A percentile compares a stretch with the other conserved stretches of the same genome.
Evolutionary conservation across 2,113 vertebrate genomes (phyloP).

Genomic region (Cheirogaleus medius): DNA sequence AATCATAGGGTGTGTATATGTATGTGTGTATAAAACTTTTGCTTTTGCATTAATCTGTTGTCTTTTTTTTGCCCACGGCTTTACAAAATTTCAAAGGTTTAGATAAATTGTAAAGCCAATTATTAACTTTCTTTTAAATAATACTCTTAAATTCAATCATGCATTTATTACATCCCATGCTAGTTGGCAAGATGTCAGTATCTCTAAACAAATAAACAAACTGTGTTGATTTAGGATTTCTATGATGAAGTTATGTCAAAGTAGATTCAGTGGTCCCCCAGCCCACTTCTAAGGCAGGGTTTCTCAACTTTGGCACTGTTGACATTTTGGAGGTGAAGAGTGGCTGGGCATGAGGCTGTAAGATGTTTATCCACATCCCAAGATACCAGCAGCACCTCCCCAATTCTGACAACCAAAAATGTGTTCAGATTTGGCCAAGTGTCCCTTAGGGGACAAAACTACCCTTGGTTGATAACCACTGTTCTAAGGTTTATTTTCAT

Average conservation of each 20-base stretch:
- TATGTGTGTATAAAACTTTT: background rate
- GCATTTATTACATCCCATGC: background rate
- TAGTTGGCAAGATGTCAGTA: background rate
- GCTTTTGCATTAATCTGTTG: background rate
- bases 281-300: background rate
- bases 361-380: background rate
- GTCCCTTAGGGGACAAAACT: background rate
- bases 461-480: background rate
- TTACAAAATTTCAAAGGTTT: slow-evolving; percentile 1
- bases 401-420: background rate
- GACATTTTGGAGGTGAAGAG: background rate
- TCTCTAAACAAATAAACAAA: slow-evolving; percentile 47
- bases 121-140: slow-evolving; percentile 33
- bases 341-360: background rate
- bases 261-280: background rate
- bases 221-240: slow-evolving; percentile 6
- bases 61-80: background rate
- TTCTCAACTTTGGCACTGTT: background rate
- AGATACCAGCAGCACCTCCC: background rate
- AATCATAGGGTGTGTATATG: background rate
- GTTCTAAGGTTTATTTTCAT: slow-evolving; percentile 10
- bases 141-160: background rate
- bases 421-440: background rate
- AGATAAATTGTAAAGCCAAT: background rate
- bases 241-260: slow-evolving; percentile 5